A percentile compares a stretch with the other conserved stretches of the same genome.
These are phyloP conservation scores for Urocolius indicus DNA, from an alignment of 2,113 vertebrate genomes.

Conservation along the genomic window DNA sequence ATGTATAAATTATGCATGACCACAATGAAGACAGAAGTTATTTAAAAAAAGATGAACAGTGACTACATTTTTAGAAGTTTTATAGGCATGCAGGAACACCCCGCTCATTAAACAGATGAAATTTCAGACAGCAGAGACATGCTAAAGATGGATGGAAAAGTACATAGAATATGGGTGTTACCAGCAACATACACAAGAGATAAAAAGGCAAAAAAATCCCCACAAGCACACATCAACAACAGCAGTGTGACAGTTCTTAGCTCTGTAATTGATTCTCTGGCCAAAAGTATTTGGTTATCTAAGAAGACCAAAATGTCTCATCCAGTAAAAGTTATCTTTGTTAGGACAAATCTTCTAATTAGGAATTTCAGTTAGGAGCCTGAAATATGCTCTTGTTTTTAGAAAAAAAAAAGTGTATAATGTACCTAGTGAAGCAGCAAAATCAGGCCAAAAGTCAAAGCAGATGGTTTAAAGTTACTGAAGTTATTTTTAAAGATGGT, in stretches of 20 bases:
- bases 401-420: background rate
- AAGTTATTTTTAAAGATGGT: background rate
- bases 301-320: background rate
- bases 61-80: background rate
- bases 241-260: background rate
- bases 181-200: background rate
- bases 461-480: background rate
- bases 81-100: background rate
- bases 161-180: background rate
- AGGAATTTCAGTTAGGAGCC: background rate
- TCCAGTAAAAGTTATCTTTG: background rate
- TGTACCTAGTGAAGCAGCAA: background rate
- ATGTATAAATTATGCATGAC: background rate
- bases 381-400: background rate
- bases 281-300: background rate
- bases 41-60: background rate
- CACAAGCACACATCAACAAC: background rate
- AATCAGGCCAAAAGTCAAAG: background rate
- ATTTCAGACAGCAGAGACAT: background rate
- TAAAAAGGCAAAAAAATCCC: background rate
- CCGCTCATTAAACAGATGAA: background rate
- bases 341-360: background rate
- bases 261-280: background rate
- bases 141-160: background rate
- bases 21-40: background rate